Conservation (phyloP, 2,113 vertebrate species). For the Vidua macroura region DNA sequence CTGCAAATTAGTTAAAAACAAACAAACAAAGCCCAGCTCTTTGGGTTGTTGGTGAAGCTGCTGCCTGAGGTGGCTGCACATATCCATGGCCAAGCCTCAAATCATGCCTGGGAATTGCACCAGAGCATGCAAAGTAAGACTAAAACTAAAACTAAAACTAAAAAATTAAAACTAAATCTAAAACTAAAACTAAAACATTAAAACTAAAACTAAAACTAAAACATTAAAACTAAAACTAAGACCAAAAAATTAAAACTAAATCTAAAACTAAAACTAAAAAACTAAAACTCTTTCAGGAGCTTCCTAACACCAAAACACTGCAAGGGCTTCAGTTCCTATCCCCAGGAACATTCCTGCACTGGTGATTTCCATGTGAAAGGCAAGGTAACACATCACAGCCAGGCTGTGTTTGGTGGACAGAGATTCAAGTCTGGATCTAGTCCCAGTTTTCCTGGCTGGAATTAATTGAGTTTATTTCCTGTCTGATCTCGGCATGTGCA, state of each 20-base stretch:
- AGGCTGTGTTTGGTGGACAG: not conserved
- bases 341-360: not conserved
- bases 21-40: not conserved
- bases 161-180: no score
- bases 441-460: not conserved
- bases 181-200: no score
- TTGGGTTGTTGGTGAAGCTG: not conserved
- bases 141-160: not conserved
- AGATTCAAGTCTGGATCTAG: not conserved
- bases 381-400: not conserved
- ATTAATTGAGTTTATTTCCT: not conserved
- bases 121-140: not conserved
- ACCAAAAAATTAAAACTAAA: no score
- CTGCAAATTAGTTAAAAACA: not conserved
- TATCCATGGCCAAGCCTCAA: not conserved
- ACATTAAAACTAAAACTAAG: no score
- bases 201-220: not conserved
- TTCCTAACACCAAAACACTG: not conserved
- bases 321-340: rapidly evolving
- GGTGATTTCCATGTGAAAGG: not conserved
- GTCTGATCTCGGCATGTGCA: not conserved
- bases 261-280: not conserved
- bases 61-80: not conserved
- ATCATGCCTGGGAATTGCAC: not conserved
- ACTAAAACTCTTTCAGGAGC: not conserved